These are phyloP conservation scores for Acridotheres tristis DNA, from an alignment of 2,797 vertebrate species.

Conservation along the genomic window DNA sequence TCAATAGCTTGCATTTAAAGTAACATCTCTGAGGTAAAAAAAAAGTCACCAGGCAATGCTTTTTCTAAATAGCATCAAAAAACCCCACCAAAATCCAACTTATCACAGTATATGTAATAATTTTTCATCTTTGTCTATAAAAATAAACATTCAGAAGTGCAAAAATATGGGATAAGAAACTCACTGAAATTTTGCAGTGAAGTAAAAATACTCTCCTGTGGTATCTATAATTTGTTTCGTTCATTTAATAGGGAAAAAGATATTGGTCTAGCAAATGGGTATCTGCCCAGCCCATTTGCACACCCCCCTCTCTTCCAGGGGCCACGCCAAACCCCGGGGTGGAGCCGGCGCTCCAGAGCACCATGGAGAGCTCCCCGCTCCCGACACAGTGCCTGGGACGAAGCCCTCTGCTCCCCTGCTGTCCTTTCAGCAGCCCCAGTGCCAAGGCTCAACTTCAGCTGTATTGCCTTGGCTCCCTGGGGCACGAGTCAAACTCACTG, in stretches of 20 bases:
- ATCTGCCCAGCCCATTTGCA: background rate
- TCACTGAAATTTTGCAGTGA: background rate
- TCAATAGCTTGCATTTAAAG: background rate
- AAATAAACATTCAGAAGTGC: background rate
- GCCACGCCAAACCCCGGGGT: rapidly evolving
- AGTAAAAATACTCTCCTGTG: background rate
- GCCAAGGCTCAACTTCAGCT: rapidly evolving
- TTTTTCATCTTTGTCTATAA: background rate
- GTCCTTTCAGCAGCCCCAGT: rapidly evolving
- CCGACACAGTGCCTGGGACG: background rate
- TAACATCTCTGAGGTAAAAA: background rate
- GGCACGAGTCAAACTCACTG: rapidly evolving
- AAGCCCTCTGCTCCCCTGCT: rapidly evolving
- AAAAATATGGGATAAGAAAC: background rate
- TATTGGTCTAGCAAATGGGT: background rate
- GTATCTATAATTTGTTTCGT: background rate
- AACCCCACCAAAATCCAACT: rapidly evolving
- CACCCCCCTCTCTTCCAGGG: rapidly evolving
- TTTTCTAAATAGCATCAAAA: background rate
- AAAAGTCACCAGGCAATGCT: background rate
- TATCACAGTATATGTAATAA: background rate
- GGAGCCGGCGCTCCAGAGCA: rapidly evolving
- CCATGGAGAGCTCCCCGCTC: background rate
- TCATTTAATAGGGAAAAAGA: background rate
- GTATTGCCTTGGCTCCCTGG: rapidly evolving